A percentile compares a stretch with the other conserved stretches of the same genome.
These are phyloP conservation scores for Pinctada fucata DNA, from an alignment of 2,888 invertebrate genomes.

Conservation along the genomic window DNA sequence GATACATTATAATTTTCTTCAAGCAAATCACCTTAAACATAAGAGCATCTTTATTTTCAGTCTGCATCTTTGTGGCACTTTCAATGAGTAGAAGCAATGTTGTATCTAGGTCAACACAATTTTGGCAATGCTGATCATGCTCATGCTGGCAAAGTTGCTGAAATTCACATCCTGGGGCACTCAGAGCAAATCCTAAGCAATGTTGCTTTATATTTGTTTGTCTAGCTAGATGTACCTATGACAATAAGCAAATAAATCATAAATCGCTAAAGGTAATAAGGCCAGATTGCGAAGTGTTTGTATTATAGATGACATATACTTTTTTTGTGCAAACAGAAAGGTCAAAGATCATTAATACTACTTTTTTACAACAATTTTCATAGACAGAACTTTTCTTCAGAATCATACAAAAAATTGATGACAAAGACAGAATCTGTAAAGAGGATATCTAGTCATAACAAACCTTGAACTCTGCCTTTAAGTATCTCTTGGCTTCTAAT, in stretches of 20 bases:
- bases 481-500: neutral
- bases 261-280: too few relatives aligned
- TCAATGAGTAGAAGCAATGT: neutral
- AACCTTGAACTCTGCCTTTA: slow-evolving; percentile 7
- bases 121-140: neutral
- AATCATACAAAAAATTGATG: too few relatives aligned
- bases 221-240: slow-evolving; percentile 5
- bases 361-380: too few relatives aligned
- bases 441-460: too few relatives aligned
- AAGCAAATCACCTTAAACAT: slow-evolving; percentile 1
- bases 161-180: neutral
- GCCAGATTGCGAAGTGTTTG: too few relatives aligned
- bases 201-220: neutral
- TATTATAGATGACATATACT: too few relatives aligned
- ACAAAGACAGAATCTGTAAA: too few relatives aligned
- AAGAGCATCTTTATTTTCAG: slow-evolving; percentile 9
- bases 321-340: too few relatives aligned
- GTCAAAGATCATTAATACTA: too few relatives aligned
- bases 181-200: slow-evolving; percentile 3
- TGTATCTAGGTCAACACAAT: neutral
- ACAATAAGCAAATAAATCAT: too few relatives aligned
- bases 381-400: too few relatives aligned
- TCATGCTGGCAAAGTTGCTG: neutral
- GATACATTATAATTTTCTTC: too few relatives aligned
- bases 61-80: neutral